phyloP scores from a whole-genome alignment of 2,797 vertebrate genomes.

The Brachymystax lenok region DNA sequence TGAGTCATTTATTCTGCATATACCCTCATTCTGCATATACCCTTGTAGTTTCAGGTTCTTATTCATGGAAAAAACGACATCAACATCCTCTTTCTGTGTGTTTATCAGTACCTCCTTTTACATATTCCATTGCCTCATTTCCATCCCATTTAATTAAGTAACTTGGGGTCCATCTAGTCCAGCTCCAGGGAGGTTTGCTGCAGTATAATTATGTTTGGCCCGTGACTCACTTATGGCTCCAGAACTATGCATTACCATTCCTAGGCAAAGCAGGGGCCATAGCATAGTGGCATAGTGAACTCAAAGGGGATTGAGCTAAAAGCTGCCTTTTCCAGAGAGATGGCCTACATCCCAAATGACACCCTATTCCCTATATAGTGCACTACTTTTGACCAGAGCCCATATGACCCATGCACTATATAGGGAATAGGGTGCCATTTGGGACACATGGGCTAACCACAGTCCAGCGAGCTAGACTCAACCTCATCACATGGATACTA shows the following conservation, averaged over 20 bases:
- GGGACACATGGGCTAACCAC: neutral
- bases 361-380: neutral
- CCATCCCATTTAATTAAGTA: constrained; percentile 30
- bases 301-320: constrained; percentile 29
- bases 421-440: neutral
- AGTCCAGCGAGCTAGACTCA: constrained; percentile 19
- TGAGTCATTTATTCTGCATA: neutral
- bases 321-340: constrained; percentile 36
- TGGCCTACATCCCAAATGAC: constrained; percentile 7
- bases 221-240: constrained; percentile 2
- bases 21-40: neutral
- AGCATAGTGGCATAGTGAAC: neutral
- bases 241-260: constrained; percentile 37
- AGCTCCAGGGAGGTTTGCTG: constrained; percentile 14
- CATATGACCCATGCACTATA: neutral
- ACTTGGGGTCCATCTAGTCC: constrained; percentile 12
- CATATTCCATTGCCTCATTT: neutral
- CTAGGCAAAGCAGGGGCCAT: neutral
- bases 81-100: neutral
- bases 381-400: neutral
- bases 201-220: constrained; percentile 33
- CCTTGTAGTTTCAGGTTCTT: constrained; percentile 13
- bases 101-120: neutral
- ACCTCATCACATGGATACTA: neutral
- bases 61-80: constrained; percentile 8